A percentile compares a stretch with the other conserved stretches of the same genome.
Evolutionary conservation across 2,888 invertebrate genomes (phyloP).

Genomic region (Pegoplata infirma): DNA sequence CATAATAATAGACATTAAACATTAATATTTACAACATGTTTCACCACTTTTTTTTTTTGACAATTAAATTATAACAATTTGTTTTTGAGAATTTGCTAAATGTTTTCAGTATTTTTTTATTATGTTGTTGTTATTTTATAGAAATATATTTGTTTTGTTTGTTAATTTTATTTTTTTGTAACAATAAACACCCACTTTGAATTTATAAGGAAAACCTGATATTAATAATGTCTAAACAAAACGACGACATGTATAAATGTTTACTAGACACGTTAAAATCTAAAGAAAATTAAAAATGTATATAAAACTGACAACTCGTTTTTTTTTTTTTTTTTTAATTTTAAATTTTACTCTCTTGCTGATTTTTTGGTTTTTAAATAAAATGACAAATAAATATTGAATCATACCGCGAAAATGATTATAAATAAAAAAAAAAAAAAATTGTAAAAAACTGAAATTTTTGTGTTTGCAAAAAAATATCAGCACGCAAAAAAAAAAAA

Average conservation of each 20-base stretch:
- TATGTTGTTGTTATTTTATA: neutral
- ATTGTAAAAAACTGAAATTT: slow-evolving; percentile 17
- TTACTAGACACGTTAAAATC: neutral
- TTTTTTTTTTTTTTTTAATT: too few relatives aligned
- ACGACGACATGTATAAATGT: neutral
- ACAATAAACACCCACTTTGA: neutral
- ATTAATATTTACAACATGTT: neutral
- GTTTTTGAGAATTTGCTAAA: neutral
- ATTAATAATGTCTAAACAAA: slow-evolving; percentile 1
- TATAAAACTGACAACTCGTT: slow-evolving; percentile 3
- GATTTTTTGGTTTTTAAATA: neutral
- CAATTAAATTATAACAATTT: neutral
- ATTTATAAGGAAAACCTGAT: neutral
- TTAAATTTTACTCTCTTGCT: slow-evolving; percentile 5
- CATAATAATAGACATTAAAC: neutral
- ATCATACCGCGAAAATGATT: slow-evolving; percentile 21
- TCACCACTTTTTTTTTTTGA: neutral
- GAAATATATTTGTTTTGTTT: too few relatives aligned
- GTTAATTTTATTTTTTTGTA: neutral
- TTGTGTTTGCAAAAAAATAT: slow-evolving; percentile 28
- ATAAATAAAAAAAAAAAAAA: neutral
- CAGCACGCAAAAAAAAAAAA: slow-evolving; percentile 40
- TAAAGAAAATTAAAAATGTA: neutral
- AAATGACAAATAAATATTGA: slow-evolving; percentile 41
- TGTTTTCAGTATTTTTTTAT: neutral